Evolutionary conservation across 2,888 invertebrate genomes (phyloP).

Genomic region (Rhingia campestris): DNA sequence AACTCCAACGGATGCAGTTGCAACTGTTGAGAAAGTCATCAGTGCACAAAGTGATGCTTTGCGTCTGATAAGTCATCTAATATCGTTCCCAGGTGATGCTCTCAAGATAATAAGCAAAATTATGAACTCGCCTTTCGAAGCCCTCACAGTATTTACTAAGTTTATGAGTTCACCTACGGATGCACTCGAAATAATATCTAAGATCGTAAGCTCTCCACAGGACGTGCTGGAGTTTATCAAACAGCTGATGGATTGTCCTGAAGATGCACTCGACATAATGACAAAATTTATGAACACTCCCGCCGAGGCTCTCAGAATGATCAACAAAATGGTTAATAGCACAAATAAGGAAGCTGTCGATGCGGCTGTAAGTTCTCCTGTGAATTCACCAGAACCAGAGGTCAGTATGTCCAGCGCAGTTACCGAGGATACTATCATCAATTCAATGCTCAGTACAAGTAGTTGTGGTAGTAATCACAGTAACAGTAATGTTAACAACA

Average conservation of each 20-base stretch:
- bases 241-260: slow-evolving; percentile 82
- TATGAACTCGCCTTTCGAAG: slow-evolving; percentile 83
- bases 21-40: slow-evolving; percentile 80
- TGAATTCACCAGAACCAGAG: slow-evolving; percentile 55
- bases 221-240: slow-evolving; percentile 82
- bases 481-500: slow-evolving; percentile 44
- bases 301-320: slow-evolving; percentile 81
- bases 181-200: slow-evolving; percentile 82
- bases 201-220: slow-evolving; percentile 82
- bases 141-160: slow-evolving; percentile 83
- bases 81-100: slow-evolving; percentile 82
- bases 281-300: slow-evolving; percentile 83
- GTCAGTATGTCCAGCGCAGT: slow-evolving; percentile 51
- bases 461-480: slow-evolving; percentile 60
- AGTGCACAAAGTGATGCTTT: slow-evolving; percentile 82
- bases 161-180: slow-evolving; percentile 83
- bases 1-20: slow-evolving; percentile 80
- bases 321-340: slow-evolving; percentile 81
- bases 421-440: slow-evolving; percentile 69
- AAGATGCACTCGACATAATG: slow-evolving; percentile 82
- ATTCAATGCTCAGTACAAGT: slow-evolving; percentile 73
- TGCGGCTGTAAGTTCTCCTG: slow-evolving; percentile 27
- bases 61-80: slow-evolving; percentile 81
- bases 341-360: slow-evolving; percentile 52
- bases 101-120: slow-evolving; percentile 82